phyloP scores from a whole-genome alignment of 92 coral and sea anemone species.

The Epizoanthus illoricatus region DNA sequence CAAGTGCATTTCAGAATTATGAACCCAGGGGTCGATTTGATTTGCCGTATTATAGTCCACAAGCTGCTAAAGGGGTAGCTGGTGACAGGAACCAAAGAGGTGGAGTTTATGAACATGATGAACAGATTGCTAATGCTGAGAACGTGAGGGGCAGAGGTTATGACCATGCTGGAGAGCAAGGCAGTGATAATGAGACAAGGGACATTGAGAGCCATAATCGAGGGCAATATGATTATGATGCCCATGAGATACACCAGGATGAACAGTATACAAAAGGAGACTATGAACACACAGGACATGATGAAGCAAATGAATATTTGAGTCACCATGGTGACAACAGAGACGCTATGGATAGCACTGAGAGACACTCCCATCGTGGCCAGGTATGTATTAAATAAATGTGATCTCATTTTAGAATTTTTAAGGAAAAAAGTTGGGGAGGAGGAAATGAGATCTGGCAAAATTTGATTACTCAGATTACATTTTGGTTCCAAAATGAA shows the following conservation, averaged over 20 bases:
- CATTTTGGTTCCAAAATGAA: too few species aligned
- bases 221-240: conserved; percentile 18
- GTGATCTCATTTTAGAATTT: neutral
- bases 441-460: too few species aligned
- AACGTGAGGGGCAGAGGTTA: too few species aligned
- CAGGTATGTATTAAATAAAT: neutral
- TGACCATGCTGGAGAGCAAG: too few species aligned
- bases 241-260: conserved; percentile 23
- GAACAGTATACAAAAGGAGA: conserved; percentile 22
- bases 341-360: neutral
- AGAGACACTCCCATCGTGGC: neutral
- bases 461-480: too few species aligned
- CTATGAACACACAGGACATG: conserved; percentile 21
- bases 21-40: conserved; percentile 10
- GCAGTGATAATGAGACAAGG: too few species aligned
- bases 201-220: too few species aligned
- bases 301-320: neutral
- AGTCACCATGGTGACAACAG: neutral
- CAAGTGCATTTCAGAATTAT: conserved; percentile 34
- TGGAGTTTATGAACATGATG: neutral
- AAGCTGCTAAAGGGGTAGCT: neutral
- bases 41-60: neutral
- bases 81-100: neutral
- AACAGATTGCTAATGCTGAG: too few species aligned
- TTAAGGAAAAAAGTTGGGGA: neutral